Evolutionary conservation across 2,888 invertebrate genomes (phyloP).

Genomic region (Aphidoletes aphidimyza): DNA sequence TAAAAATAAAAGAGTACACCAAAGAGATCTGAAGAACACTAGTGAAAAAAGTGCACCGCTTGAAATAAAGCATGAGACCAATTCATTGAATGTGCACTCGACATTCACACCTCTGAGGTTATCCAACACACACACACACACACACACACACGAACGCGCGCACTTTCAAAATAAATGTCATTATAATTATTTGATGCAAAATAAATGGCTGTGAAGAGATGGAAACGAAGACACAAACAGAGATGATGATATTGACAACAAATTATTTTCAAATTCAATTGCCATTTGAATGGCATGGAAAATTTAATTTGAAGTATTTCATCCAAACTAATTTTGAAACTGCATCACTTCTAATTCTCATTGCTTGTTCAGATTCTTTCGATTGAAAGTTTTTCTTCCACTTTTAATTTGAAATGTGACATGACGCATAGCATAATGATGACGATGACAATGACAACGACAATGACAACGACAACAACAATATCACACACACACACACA

Average conservation of each 20-base stretch:
- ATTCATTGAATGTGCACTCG: neutral
- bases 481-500: neutral
- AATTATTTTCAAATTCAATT: neutral
- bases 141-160: neutral
- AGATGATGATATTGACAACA: neutral
- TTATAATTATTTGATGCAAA: neutral
- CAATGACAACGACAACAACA: too few species aligned
- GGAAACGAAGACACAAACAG: neutral
- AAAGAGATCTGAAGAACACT: neutral
- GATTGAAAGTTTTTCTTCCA: neutral
- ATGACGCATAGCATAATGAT: slow-evolving; percentile 13
- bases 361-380: neutral
- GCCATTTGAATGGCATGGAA: slow-evolving; percentile 14
- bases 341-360: neutral
- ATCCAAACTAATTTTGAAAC: neutral
- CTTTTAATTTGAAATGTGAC: slow-evolving; percentile 27
- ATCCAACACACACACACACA: neutral
- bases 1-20: neutral
- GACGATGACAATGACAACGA: too few species aligned
- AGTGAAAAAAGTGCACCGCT: neutral
- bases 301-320: neutral
- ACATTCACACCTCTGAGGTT: slow-evolving; percentile 51
- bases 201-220: neutral
- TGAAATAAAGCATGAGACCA: neutral
- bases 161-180: slow-evolving; percentile 27